phyloP scores from a whole-genome alignment of 35 echinoderm and acorn worm species.

The Lytechinus pictus region DNA sequence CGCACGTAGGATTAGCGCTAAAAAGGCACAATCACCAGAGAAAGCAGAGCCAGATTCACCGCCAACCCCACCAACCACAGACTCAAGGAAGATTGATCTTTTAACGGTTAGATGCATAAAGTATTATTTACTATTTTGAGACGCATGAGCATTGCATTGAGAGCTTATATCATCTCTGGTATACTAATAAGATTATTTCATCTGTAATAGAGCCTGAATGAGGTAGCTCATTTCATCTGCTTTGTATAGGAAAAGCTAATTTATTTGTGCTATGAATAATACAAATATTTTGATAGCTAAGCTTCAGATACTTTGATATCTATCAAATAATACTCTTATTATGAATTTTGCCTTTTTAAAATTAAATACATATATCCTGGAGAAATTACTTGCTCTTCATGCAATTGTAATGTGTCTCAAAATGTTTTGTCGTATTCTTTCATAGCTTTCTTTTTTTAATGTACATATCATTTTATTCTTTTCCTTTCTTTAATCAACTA shows the following conservation, averaged over 20 bases:
- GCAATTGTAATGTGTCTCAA: background rate
- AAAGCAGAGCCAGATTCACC: slow-evolving; percentile 39
- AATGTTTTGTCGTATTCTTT: background rate
- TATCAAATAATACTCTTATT: background rate
- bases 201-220: background rate
- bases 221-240: no score
- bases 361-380: background rate
- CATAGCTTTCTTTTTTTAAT: background rate
- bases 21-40: slow-evolving; percentile 51
- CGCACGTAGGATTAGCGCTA: slow-evolving; percentile 33
- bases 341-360: background rate
- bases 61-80: slow-evolving; percentile 9
- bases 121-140: background rate
- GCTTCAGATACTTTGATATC: background rate
- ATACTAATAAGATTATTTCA: background rate
- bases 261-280: no score
- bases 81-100: slow-evolving; percentile 60
- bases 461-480: no score
- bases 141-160: background rate
- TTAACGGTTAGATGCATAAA: slow-evolving; percentile 64
- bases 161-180: background rate
- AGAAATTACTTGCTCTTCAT: background rate
- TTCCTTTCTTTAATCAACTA: no score
- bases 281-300: no score
- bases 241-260: no score